Conservation (phyloP, 1,140 invertebrate species). For the Zophobas atratus region DNA sequence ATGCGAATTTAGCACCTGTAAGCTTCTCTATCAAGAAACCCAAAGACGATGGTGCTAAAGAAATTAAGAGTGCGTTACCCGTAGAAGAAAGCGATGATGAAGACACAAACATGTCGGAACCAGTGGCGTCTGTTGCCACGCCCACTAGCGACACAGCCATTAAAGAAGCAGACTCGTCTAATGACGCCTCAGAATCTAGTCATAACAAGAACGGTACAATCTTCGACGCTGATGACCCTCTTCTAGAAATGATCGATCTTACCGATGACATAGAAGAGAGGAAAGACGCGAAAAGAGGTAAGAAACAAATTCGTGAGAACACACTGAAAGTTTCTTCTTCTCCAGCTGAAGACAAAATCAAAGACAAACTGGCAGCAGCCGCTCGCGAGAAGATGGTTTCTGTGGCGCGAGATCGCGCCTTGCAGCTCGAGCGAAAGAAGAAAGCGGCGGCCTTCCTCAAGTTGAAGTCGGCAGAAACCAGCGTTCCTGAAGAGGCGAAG, state of each 20-base stretch:
- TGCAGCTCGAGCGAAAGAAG: conserved; percentile 81
- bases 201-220: conserved; percentile 48
- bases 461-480: conserved; percentile 68
- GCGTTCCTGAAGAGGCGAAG: conserved; percentile 46
- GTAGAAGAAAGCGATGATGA: conserved; percentile 84
- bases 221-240: conserved; percentile 60
- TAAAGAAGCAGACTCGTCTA: conserved; percentile 10
- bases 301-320: no score
- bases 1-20: conserved; percentile 73
- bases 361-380: conserved; percentile 75
- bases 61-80: conserved; percentile 79
- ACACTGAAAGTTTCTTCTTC: conserved; percentile 1
- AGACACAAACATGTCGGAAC: conserved; percentile 59
- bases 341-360: conserved; percentile 76
- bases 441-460: conserved; percentile 77
- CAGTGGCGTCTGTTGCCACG: neutral
- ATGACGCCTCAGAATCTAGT: conserved; percentile 7
- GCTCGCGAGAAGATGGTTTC: conserved; percentile 75
- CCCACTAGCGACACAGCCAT: conserved; percentile 23
- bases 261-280: conserved; percentile 69
- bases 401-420: conserved; percentile 73
- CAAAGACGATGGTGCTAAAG: conserved; percentile 78
- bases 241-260: conserved; percentile 71
- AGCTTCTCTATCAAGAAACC: conserved; percentile 88
- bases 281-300: conserved; percentile 55